phyloP scores from a whole-genome alignment of 2,113 vertebrate genomes.

The Cynoglossus semilaevis region DNA sequence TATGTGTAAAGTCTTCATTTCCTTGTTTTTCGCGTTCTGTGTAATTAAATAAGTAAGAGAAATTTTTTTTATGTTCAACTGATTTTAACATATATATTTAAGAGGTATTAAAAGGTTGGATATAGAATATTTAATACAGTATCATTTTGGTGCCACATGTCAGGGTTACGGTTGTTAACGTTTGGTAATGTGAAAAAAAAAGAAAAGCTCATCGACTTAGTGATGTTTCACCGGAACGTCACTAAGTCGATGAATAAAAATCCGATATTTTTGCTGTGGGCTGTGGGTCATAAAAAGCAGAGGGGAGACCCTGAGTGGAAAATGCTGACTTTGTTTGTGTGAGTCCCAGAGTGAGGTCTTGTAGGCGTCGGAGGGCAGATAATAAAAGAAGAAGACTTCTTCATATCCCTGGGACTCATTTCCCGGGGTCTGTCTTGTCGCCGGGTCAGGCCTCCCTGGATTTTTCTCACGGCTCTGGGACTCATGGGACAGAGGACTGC shows the following conservation, averaged over 20 bases:
- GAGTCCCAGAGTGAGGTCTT: constrained; percentile 27
- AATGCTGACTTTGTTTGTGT: constrained; percentile 61
- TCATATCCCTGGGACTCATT: constrained; percentile 6
- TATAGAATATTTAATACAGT: too few relatives aligned
- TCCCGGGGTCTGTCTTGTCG: constrained; percentile 28
- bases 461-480: constrained; percentile 69
- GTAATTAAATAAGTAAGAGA: too few relatives aligned
- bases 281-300: constrained; percentile 30
- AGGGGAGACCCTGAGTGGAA: constrained; percentile 60
- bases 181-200: background rate
- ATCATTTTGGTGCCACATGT: too few relatives aligned
- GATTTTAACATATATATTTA: too few relatives aligned
- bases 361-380: constrained; percentile 38
- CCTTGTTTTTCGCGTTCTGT: too few relatives aligned
- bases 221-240: background rate
- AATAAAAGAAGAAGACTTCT: constrained; percentile 5
- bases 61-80: too few relatives aligned
- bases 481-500: constrained; percentile 38
- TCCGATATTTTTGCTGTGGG: constrained; percentile 6
- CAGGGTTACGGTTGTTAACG: too few relatives aligned
- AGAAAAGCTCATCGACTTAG: background rate
- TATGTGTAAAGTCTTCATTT: too few relatives aligned
- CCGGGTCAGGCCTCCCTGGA: constrained; percentile 39
- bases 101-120: too few relatives aligned
- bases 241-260: background rate